Evolutionary conservation across 2,888 invertebrate species (phyloP).

Genomic region (Catonia carolina): DNA sequence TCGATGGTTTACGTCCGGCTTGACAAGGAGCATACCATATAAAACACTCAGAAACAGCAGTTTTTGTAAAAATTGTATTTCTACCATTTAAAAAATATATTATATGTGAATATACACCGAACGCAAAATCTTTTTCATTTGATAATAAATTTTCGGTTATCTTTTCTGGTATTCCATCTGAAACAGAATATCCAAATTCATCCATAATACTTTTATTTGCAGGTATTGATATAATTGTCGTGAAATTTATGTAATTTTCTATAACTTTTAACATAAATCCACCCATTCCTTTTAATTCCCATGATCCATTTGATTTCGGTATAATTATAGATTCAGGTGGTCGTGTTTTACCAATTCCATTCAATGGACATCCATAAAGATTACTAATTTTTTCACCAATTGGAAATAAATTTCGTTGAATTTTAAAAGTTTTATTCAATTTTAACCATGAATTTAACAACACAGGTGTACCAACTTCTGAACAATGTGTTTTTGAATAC

Average conservation of each 20-base stretch:
- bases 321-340: slow-evolving; percentile 17
- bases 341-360: slow-evolving; percentile 10
- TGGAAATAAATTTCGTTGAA: background rate
- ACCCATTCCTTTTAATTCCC: slow-evolving; percentile 6
- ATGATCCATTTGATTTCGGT: background rate
- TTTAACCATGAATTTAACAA: slow-evolving; percentile 4
- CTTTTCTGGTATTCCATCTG: background rate
- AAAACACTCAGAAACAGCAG: slow-evolving; percentile 3
- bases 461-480: background rate
- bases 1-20: background rate
- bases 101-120: slow-evolving; percentile 11
- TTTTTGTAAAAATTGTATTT: background rate
- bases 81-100: background rate
- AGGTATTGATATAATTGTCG: background rate
- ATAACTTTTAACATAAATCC: slow-evolving; percentile 2
- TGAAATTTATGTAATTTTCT: slow-evolving; percentile 12
- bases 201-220: slow-evolving; percentile 4
- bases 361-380: slow-evolving; percentile 5
- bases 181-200: slow-evolving; percentile 9
- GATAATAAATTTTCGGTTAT: background rate
- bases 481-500: slow-evolving; percentile 2
- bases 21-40: slow-evolving; percentile 5
- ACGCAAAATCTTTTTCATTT: slow-evolving; percentile 9
- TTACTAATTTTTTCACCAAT: background rate
- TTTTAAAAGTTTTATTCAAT: background rate